Percentiles rank a stretch among this genome's conserved stretches.
These are phyloP conservation scores for Lepus oiostolus DNA, from an alignment of 2,797 vertebrate species.

Conservation along the genomic window DNA sequence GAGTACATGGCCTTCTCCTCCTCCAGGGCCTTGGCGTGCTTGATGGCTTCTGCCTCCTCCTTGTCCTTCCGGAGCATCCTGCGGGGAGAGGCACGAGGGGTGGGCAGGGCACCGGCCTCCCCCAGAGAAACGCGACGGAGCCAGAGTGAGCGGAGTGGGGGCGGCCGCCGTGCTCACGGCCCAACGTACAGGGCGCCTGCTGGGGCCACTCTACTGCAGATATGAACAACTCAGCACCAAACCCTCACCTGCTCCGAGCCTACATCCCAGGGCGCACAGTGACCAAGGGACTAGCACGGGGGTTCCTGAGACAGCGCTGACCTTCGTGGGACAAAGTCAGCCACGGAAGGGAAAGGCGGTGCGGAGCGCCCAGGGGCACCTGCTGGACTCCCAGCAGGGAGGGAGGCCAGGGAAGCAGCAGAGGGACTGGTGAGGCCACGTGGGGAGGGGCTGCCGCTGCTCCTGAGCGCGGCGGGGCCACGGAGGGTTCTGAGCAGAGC, in stretches of 20 bases:
- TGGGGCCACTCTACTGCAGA: neutral
- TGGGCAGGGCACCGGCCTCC: neutral
- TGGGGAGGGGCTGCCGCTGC: neutral
- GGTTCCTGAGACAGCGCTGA: neutral
- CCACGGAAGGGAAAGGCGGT: neutral
- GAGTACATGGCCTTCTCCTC: slow-evolving; percentile 99
- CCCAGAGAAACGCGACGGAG: neutral
- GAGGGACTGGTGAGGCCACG: neutral
- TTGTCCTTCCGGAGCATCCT: slow-evolving; percentile 99
- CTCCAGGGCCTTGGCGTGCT: slow-evolving; percentile 97
- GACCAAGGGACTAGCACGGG: accelerated
- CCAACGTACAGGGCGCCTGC: neutral
- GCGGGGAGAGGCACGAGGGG: neutral
- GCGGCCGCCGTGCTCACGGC: too few species aligned
- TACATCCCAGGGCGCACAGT: neutral
- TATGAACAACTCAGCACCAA: neutral
- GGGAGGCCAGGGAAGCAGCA: neutral
- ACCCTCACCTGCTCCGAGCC: neutral
- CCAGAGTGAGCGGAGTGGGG: neutral
- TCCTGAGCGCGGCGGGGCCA: neutral
- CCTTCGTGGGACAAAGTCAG: neutral
- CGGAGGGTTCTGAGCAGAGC: neutral
- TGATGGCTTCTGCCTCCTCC: slow-evolving; percentile 98
- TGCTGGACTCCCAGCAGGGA: neutral
- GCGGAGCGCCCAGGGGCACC: neutral